These are phyloP conservation scores for Percopsis transmontana DNA, from an alignment of 2,113 vertebrate species.

Conservation along the genomic window DNA sequence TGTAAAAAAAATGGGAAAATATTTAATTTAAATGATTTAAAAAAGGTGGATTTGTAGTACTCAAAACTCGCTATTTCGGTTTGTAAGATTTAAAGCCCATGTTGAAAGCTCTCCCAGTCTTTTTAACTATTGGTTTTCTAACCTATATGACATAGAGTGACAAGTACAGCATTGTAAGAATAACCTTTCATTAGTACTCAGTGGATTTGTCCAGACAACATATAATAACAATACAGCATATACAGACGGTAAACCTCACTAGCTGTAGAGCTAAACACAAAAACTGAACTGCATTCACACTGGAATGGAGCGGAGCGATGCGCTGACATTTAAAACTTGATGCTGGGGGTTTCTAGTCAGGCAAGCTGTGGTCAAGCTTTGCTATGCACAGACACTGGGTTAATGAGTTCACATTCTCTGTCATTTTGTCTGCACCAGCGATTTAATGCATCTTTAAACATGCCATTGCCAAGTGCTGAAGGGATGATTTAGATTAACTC, in stretches of 20 bases:
- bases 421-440: constrained; percentile 51
- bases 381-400: constrained; percentile 12
- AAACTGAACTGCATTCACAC: too few species aligned
- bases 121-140: too few species aligned
- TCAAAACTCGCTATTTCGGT: neutral
- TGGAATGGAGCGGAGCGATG: neutral
- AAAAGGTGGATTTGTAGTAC: neutral
- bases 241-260: too few species aligned
- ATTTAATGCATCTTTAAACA: constrained; percentile 54
- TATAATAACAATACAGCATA: too few species aligned
- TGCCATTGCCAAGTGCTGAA: constrained; percentile 57
- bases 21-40: neutral
- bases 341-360: constrained; percentile 11
- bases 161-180: too few species aligned
- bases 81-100: neutral
- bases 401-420: constrained; percentile 44
- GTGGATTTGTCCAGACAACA: too few species aligned
- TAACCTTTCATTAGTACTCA: too few species aligned
- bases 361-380: constrained; percentile 36
- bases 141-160: too few species aligned
- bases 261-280: too few species aligned
- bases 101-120: too few species aligned
- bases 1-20: neutral
- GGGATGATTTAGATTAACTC: constrained; percentile 54
- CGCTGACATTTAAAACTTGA: neutral